Evolutionary conservation across 1,140 invertebrate genomes (phyloP), one percentile per base, ranked within the genome.

Genomic region (Eubasilissa regina): DNA sequence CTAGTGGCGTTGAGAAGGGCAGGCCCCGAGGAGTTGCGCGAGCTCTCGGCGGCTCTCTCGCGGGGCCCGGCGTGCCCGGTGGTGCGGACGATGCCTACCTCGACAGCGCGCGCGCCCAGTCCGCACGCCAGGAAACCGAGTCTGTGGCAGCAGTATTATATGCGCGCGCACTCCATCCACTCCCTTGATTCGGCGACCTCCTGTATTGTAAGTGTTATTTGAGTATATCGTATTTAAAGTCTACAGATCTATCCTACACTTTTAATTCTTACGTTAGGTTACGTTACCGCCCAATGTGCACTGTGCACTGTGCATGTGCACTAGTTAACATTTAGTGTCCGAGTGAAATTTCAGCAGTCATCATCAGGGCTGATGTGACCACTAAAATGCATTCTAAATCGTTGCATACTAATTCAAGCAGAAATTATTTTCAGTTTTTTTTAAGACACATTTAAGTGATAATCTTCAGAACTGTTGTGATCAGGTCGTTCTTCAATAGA

Each of bases 141-240:
- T 35, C 75, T 80, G 0, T 82, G 81, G 81, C 75, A 80, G 45
- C 81, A 82, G 48, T 82, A 82, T 60, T 80, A 82, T 58, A 78
- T 70, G 75, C 68, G 78, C 12, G 80, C 77, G 17, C 77, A 79
- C 47, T 78, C 81, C 9, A 70, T 73, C 17, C 77, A 82, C 19
- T 79, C 74, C 1, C 11, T 76, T 6, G 81, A 79, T 25, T 82
- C 81, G 4, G 55, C 15, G 10, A 45, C 25, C 17, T 77, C 68
- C 15, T 78, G 58, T 17, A 51, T 51, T 35, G 81, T 82, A 75
- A 74, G 70, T 74, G 8, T 25, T 64, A 44, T 13, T 43, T 64
- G 13, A 55, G 47, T 9, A 9, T 48, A 13, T 9, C 8, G 47
- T 48, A 13, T 48, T 48, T 48, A 48, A 9, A 9, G 7, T 7